These are phyloP conservation scores for Eilema griseolum DNA, from an alignment of 2,888 invertebrate genomes.

Conservation along the genomic window DNA sequence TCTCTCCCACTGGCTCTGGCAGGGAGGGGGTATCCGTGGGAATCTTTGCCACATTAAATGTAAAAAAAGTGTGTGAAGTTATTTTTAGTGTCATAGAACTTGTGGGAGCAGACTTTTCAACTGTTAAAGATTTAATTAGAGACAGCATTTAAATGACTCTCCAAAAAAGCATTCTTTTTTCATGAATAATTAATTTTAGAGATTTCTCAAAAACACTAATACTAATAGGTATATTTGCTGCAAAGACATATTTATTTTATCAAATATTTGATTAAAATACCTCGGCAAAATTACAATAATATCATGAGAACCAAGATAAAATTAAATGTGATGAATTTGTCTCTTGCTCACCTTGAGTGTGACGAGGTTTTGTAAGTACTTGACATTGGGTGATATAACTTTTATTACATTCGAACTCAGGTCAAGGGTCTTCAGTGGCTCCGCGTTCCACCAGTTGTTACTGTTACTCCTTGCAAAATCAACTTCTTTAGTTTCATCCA, in stretches of 20 bases:
- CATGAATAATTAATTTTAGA: too few relatives aligned
- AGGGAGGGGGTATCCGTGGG: too few relatives aligned
- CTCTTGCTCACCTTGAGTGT: slow-evolving; percentile 89
- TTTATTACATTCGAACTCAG: slow-evolving; percentile 91
- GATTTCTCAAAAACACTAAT: too few relatives aligned
- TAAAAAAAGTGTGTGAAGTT: too few relatives aligned
- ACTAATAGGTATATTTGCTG: too few relatives aligned
- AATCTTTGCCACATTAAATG: too few relatives aligned
- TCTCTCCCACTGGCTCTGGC: too few relatives aligned
- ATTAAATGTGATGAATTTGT: slow-evolving; percentile 6
- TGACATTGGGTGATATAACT: slow-evolving; percentile 88
- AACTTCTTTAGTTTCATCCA: slow-evolving; percentile 87
- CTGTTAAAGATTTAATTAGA: neutral
- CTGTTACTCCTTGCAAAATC: slow-evolving; percentile 87
- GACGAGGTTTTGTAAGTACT: slow-evolving; percentile 89
- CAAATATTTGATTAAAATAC: neutral
- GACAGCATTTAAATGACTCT: neutral
- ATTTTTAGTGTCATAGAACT: neutral
- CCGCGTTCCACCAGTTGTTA: slow-evolving; percentile 94
- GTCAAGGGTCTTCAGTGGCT: slow-evolving; percentile 92
- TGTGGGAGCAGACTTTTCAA: neutral
- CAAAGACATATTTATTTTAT: too few relatives aligned
- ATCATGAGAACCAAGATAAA: neutral
- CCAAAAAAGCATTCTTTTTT: too few relatives aligned
- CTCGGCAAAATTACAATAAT: neutral